These are phyloP conservation scores for Aphaenogaster floridana DNA, from an alignment of 1,140 invertebrate genomes.

Conservation along the genomic window DNA sequence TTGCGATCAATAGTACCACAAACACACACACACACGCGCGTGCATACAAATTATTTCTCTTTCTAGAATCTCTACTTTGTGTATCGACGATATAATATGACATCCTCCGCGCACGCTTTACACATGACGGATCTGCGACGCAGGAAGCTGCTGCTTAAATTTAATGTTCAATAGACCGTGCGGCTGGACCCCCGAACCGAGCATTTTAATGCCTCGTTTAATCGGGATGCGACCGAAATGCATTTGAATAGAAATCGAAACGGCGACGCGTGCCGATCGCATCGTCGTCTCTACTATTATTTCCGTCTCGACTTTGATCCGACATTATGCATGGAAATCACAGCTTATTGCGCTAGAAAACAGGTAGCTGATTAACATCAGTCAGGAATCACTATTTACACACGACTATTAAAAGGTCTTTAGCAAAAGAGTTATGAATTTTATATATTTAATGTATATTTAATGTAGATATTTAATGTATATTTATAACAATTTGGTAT, in stretches of 20 bases:
- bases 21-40: not conserved
- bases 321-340: slow-evolving; percentile 11
- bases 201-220: slow-evolving; percentile 49
- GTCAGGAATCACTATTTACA: not conserved
- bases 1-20: not conserved
- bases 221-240: slow-evolving; percentile 51
- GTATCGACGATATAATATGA: slow-evolving; percentile 26
- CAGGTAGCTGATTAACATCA: slow-evolving; percentile 12
- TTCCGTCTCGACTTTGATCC: slow-evolving; percentile 26
- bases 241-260: slow-evolving; percentile 40
- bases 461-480: no score
- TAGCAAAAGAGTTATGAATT: not conserved
- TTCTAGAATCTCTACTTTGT: not conserved
- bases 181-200: slow-evolving; percentile 62
- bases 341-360: not conserved
- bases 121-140: slow-evolving; percentile 56
- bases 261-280: slow-evolving; percentile 44
- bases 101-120: slow-evolving; percentile 31
- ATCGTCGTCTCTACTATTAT: slow-evolving; percentile 4
- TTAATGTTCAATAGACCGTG: slow-evolving; percentile 73
- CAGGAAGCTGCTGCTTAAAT: slow-evolving; percentile 79
- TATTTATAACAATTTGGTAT: not conserved
- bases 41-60: not conserved
- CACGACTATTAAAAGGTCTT: no score
- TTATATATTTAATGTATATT: not conserved